Conservation (phyloP, 2,797 vertebrate species). For the Hippocampus kuda region DNA sequence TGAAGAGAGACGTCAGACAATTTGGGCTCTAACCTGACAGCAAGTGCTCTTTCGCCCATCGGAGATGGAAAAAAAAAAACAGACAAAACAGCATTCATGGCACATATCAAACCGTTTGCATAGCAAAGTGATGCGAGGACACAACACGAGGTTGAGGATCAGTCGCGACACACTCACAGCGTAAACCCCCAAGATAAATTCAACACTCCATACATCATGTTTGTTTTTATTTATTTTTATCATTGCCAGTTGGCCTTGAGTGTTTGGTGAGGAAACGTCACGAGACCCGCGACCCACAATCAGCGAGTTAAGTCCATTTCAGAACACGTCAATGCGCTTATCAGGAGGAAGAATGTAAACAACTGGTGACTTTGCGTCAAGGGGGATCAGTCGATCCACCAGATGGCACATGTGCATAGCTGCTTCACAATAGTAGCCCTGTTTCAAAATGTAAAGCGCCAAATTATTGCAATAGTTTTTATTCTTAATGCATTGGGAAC, state of each 20-base stretch:
- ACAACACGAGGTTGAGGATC: conserved; percentile 42
- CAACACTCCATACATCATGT: conserved; percentile 46
- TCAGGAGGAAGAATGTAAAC: conserved; percentile 35
- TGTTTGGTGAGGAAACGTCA: conserved; percentile 68
- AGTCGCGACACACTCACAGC: conserved; percentile 40
- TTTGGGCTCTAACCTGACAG: conserved; percentile 22
- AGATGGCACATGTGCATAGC: background rate
- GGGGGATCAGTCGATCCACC: background rate
- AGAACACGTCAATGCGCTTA: background rate
- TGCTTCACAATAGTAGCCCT: too few relatives aligned
- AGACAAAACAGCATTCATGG: background rate
- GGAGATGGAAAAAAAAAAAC: conserved; percentile 17
- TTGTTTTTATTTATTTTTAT: conserved; percentile 39
- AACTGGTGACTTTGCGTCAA: background rate
- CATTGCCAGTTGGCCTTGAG: conserved; percentile 39
- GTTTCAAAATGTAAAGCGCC: background rate
- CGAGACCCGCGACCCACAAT: conserved; percentile 45
- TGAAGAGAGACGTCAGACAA: conserved; percentile 45
- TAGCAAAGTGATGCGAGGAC: conserved; percentile 9
- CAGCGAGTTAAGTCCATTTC: conserved; percentile 51
- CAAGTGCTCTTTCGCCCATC: conserved; percentile 26
- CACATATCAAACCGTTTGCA: background rate
- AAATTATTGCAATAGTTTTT: background rate
- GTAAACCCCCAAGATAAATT: conserved; percentile 34
- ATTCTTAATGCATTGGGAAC: too few relatives aligned